Base-by-base conservation (phyloP, 2,797 vertebrate species). In the Anabacerthia variegaticeps region DNA sequence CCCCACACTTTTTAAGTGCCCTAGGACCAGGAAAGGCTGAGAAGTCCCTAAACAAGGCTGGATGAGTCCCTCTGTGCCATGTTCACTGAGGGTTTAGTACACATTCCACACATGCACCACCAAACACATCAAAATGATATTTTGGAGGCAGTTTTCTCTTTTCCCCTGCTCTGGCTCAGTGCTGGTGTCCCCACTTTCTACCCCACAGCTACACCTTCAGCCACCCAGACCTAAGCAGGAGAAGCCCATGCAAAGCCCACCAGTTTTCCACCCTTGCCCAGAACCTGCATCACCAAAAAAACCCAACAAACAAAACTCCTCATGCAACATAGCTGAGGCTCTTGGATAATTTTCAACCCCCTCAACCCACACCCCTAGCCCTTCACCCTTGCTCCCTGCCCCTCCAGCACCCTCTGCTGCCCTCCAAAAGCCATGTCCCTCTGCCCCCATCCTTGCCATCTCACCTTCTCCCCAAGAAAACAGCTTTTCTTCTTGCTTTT, bases 61-160 rank as follows among this genome's bases (percentile, higher is more conserved):
- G 74, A 39, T 52, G 49, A 82, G 43, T 11, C n/a, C 12, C 43
- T 39, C 43, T 51, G 56, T 8, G 13, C 37, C 22, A 2, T 1
- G 62, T 26, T 41, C 59, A 30, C 9, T 1, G 19, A 30, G 59
- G 37, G 37, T 28, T 39, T 39, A 28, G 18, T 21, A 7, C 12
- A 8, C 4, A 1, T 13, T 30, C 43, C 48, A 9, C 0, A 0
- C 5, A 6, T 0, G 1, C 20, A 5, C 10, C 8, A 14, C 14
- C 10, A 56, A 52, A 43, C n/a, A 19, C 41, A 36, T 9, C 6
- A 17, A 68, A 46, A 6, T 1, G 21, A 5, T 27, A 7, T 43
- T 52, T 84, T 75, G 26, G 39, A 54, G 32, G 4, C 11, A 23
- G 5, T 59, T 69, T 79, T 80, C 19, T 55, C 34, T 43, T 49